Conservation (phyloP, 2,888 invertebrate species). For the Chromoteleia sp. region DNA sequence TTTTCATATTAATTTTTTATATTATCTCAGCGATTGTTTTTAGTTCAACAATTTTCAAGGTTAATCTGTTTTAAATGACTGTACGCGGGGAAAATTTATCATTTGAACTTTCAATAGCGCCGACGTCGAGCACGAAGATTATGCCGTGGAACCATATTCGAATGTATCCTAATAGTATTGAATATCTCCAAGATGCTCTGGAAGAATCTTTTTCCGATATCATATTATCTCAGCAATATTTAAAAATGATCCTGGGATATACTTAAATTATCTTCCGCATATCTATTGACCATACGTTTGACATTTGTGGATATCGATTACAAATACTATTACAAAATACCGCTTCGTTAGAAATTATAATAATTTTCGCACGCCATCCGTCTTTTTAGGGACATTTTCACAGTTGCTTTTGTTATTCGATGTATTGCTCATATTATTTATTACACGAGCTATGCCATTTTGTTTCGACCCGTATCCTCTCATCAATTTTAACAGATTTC, state of each 20-base stretch:
- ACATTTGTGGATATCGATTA: constrained; percentile 4
- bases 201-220: constrained; percentile 13
- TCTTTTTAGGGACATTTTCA: too few species aligned
- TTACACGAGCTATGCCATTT: too few species aligned
- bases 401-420: too few species aligned
- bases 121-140: background rate
- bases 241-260: background rate
- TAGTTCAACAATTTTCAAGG: background rate
- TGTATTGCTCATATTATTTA: too few species aligned
- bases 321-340: background rate
- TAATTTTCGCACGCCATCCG: too few species aligned
- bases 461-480: too few species aligned
- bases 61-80: background rate
- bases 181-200: background rate
- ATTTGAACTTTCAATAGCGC: constrained; percentile 1
- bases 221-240: constrained; percentile 7
- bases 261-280: background rate
- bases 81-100: background rate
- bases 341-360: too few species aligned
- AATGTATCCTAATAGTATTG: background rate
- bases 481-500: too few species aligned
- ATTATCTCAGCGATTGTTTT: too few species aligned
- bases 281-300: background rate
- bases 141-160: constrained; percentile 1
- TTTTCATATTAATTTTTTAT: too few species aligned